Conservation (phyloP, 2,113 vertebrate species). For the Edolisoma coerulescens region DNA sequence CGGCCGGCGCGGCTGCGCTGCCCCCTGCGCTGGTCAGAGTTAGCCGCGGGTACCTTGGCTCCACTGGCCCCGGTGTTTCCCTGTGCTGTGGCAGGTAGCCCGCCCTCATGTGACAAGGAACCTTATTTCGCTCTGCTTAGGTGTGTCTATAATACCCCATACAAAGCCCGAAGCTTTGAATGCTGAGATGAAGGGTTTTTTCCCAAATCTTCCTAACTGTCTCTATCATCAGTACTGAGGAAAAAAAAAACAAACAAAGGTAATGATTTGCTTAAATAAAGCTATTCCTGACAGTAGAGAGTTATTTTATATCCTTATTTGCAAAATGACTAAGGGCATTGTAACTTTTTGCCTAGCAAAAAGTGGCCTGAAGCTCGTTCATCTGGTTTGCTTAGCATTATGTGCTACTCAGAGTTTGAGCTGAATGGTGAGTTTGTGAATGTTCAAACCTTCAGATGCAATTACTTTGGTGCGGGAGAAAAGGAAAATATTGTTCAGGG, state of each 20-base stretch:
- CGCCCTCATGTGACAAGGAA: background rate
- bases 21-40: rapidly evolving
- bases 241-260: no score
- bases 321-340: background rate
- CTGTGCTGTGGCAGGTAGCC: background rate
- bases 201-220: rapidly evolving
- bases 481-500: background rate
- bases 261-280: background rate
- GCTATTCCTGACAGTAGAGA: background rate
- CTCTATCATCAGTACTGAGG: background rate
- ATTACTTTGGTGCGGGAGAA: background rate
- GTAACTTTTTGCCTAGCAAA: background rate
- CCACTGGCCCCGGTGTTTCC: background rate
- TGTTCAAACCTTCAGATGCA: background rate
- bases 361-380: background rate
- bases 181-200: background rate
- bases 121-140: background rate
- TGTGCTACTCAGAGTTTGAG: background rate
- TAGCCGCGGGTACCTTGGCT: background rate
- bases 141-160: background rate
- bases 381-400: background rate
- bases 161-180: background rate
- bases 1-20: rapidly evolving
- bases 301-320: background rate
- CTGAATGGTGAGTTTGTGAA: background rate